Percentiles rank a stretch among this genome's conserved stretches.
These are phyloP conservation scores for Menidia menidia DNA, from an alignment of 2,797 vertebrate species.

Conservation along the genomic window DNA sequence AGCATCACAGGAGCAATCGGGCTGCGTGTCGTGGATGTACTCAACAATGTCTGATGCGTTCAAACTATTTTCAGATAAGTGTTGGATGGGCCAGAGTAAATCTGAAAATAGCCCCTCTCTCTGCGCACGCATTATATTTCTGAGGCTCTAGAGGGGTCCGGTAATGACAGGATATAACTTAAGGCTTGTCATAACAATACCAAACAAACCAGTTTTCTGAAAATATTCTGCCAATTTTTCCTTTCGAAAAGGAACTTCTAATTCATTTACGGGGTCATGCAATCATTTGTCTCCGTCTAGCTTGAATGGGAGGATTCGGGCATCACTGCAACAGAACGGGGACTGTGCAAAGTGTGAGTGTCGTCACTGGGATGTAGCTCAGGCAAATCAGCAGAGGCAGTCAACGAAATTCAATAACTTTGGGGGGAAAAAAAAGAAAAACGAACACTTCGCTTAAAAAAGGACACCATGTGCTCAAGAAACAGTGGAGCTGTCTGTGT, in stretches of 20 bases:
- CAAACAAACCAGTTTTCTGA: no score
- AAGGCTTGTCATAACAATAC: not conserved
- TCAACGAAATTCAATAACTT: no score
- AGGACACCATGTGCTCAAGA: not conserved
- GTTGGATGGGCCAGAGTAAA: conserved; percentile 13
- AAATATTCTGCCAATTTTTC: no score
- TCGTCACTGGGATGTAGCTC: no score
- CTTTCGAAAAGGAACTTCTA: no score
- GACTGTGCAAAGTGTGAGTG: no score
- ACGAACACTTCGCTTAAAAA: not conserved
- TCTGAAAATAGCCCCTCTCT: conserved; percentile 9
- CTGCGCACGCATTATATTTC: conserved; percentile 1
- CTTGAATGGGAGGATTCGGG: no score
- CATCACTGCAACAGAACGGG: no score
- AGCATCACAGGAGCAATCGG: conserved; percentile 32
- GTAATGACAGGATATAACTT: not conserved
- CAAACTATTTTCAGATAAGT: conserved; percentile 2
- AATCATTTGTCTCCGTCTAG: no score
- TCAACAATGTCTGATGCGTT: conserved; percentile 4
- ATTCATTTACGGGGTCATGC: no score
- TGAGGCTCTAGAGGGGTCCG: not conserved
- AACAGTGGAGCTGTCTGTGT: not conserved
- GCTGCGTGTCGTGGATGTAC: conserved; percentile 20
- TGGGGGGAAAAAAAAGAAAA: no score
- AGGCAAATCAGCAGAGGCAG: no score